Base-by-base conservation (phyloP, 1,140 invertebrate genomes). In the Bilobella aurantiaca region DNA sequence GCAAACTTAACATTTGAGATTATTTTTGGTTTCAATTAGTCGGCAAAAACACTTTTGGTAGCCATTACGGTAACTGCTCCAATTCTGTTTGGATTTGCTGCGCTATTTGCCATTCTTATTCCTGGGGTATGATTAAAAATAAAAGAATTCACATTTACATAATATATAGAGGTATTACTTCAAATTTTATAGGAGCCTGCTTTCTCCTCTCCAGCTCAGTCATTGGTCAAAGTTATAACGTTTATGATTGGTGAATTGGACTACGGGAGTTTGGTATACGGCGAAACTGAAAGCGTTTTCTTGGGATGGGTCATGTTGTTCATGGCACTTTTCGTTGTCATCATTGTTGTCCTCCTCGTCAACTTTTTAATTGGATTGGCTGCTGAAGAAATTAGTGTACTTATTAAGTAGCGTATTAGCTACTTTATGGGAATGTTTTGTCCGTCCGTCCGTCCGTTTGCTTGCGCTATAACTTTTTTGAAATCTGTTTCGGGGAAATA, bases 51-150 rank as follows among this genome's bases (percentile, higher is more conserved):
- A 8, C 34, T 62, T 5, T 14, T 27, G 14, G 25, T 62, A 2
- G 59, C 59, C 14, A 62, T 62, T 28, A 23, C 30, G 2, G 37
- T 62, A 27, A 27, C 25, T 34, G n/a, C 30, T 3, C 59, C 59
- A 42, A 62, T 62, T 62, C 32, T 62, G 3, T 62, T 62, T 62
- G 59, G 59, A 12, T 62, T 62, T 46, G 59, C 59, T 18, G 59
- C 59, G 5, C 8, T 62, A 14, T 62, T 62, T 25, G 23, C 30
- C 3, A 27, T 62, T 25, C 34, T 62, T 2, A 42, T 62, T 8
- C 59, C 25, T 25, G 30, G 32, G 14, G 59, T 62, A 42, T 18
- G 34, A 42, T 12, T 42, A 42, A 12, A 8, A 12, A 12, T 42
- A 8, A 42, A 42, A 42, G 8, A 42, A 12, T 18, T 42, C 18